These are phyloP conservation scores for Athalia circularis DNA, from an alignment of 2,888 invertebrate species.

Conservation along the genomic window DNA sequence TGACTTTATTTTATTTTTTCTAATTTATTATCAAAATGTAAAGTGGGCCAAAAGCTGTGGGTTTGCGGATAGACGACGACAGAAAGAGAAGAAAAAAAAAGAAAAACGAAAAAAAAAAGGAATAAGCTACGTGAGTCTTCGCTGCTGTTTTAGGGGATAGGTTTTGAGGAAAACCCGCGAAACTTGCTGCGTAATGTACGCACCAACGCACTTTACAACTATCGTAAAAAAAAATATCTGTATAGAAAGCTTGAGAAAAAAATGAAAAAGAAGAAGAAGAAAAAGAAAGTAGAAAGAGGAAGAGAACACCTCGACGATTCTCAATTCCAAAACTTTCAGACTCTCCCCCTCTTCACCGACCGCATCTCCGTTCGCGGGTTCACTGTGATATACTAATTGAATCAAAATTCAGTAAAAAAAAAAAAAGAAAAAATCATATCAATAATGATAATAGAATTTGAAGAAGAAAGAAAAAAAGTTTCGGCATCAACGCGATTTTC, in stretches of 20 bases:
- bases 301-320: not conserved
- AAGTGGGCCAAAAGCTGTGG: conserved; percentile 14
- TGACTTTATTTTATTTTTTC: not conserved
- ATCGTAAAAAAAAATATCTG: conserved; percentile 28
- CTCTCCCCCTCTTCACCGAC: not conserved
- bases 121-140: too few species aligned
- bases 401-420: too few species aligned
- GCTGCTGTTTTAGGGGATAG: too few species aligned
- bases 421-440: too few species aligned
- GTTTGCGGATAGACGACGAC: too few species aligned
- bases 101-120: too few species aligned
- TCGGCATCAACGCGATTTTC: too few species aligned
- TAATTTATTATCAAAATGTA: conserved; percentile 19
- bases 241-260: not conserved
- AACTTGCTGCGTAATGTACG: conserved; percentile 37
- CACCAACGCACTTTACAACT: conserved; percentile 45
- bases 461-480: too few species aligned
- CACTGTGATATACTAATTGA: too few species aligned
- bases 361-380: not conserved
- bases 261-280: too few species aligned
- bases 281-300: not conserved
- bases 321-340: not conserved
- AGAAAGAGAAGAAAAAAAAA: too few species aligned
- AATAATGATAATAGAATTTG: too few species aligned
- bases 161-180: not conserved